Percentiles rank a stretch among this genome's conserved stretches.
Conservation (phyloP, 2,888 invertebrate genomes). For the Scaeva pyrastri region DNA sequence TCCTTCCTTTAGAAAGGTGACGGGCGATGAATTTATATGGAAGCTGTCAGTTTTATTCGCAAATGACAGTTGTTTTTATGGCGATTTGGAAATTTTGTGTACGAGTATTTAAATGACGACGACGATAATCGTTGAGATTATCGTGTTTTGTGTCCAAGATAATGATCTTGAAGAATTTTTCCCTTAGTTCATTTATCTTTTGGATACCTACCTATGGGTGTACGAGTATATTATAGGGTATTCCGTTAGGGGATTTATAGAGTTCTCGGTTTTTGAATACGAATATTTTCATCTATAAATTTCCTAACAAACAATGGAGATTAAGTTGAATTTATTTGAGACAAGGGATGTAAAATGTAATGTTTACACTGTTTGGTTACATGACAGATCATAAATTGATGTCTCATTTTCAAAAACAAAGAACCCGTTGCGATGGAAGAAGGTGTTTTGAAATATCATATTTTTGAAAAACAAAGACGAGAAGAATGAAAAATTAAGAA, state of each 20-base stretch:
- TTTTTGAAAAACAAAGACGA: too few relatives aligned
- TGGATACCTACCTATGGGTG: background rate
- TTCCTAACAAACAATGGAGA: slow-evolving; percentile 36
- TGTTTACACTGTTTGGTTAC: slow-evolving; percentile 18
- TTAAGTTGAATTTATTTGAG: slow-evolving; percentile 18
- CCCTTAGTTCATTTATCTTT: slow-evolving; percentile 34
- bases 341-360: slow-evolving; percentile 35
- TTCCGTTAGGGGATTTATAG: background rate
- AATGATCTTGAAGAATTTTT: slow-evolving; percentile 60
- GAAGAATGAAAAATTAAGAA: background rate
- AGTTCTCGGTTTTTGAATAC: background rate
- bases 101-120: slow-evolving; percentile 50
- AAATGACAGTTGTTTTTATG: slow-evolving; percentile 39
- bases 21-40: slow-evolving; percentile 22
- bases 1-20: background rate
- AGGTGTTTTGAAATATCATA: background rate
- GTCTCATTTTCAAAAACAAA: slow-evolving; percentile 2
- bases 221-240: background rate
- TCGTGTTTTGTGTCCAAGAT: slow-evolving; percentile 42
- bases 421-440: background rate
- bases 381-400: slow-evolving; percentile 22
- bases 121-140: slow-evolving; percentile 61
- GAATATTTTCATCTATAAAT: slow-evolving; percentile 15
- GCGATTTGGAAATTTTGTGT: slow-evolving; percentile 58
- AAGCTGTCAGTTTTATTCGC: slow-evolving; percentile 32